These are phyloP conservation scores for Aspidiotus rigidus DNA, from an alignment of 2,888 invertebrate species.

Conservation along the genomic window DNA sequence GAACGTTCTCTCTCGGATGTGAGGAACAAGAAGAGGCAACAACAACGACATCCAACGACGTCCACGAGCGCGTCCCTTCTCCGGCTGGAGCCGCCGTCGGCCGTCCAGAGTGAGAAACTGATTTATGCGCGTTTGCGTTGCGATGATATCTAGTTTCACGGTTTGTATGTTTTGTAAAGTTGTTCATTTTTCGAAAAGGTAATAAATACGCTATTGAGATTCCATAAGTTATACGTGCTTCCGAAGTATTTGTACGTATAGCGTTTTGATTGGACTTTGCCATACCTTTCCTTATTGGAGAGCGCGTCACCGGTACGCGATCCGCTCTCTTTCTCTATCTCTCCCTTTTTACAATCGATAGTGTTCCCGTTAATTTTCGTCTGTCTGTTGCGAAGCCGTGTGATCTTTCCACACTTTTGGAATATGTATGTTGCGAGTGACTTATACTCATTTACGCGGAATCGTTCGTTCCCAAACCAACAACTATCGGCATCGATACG, in stretches of 20 bases:
- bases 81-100: neutral
- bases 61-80: too few relatives aligned
- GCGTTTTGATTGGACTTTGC: too few relatives aligned
- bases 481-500: neutral
- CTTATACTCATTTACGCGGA: neutral
- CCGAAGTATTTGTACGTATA: conserved; percentile 13
- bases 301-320: too few relatives aligned
- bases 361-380: neutral
- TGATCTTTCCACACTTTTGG: neutral
- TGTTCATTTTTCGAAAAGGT: conserved; percentile 31
- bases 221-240: conserved; percentile 32
- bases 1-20: neutral
- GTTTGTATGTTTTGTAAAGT: conserved; percentile 32
- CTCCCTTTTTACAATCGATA: too few relatives aligned
- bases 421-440: neutral
- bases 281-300: too few relatives aligned
- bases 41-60: too few relatives aligned
- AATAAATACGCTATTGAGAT: conserved; percentile 33
- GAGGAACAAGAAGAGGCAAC: too few relatives aligned
- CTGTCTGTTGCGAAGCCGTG: neutral
- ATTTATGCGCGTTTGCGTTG: conserved; percentile 28
- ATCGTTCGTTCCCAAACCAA: neutral
- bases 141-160: conserved; percentile 33
- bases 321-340: too few relatives aligned
- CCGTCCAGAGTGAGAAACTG: conserved; percentile 21